A percentile compares a stretch with the other conserved stretches of the same genome.
Conservation (phyloP, 2,888 invertebrate species). For the Andrena bucephala region DNA sequence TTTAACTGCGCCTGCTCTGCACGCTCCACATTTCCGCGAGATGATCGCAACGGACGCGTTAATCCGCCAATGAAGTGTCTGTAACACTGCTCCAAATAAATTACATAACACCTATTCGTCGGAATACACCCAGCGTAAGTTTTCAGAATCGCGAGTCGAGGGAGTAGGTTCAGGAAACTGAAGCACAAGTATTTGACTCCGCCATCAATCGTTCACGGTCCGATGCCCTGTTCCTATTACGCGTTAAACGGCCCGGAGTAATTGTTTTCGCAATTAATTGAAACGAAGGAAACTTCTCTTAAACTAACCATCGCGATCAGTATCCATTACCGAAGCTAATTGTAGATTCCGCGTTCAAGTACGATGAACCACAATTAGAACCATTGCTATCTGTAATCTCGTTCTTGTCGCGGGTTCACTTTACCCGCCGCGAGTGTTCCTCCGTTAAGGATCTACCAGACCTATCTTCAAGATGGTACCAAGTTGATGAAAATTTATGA, state of each 20-base stretch:
- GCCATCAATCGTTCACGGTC: background rate
- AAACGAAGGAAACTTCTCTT: background rate
- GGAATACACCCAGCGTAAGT: too few relatives aligned
- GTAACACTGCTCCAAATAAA: background rate
- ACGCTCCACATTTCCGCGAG: background rate
- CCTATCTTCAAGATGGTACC: too few relatives aligned
- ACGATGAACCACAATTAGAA: slow-evolving; percentile 25
- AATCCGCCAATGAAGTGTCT: slow-evolving; percentile 4
- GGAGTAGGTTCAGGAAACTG: background rate
- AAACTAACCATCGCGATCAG: background rate
- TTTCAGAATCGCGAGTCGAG: too few relatives aligned
- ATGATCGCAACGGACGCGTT: slow-evolving; percentile 13
- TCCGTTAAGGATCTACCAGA: background rate
- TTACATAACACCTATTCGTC: background rate
- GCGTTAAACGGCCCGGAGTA: slow-evolving; percentile 11
- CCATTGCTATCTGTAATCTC: background rate
- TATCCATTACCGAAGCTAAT: background rate
- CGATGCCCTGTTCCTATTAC: background rate
- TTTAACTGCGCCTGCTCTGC: background rate
- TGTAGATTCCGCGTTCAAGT: background rate
- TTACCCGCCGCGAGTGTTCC: background rate
- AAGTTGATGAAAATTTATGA: too few relatives aligned
- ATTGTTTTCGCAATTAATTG: slow-evolving; percentile 10
- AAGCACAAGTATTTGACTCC: background rate
- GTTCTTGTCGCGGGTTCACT: slow-evolving; percentile 1